Percentiles rank a stretch among this genome's conserved stretches.
Conservation (phyloP, 1,140 invertebrate species). For the Musca vetustissima region DNA sequence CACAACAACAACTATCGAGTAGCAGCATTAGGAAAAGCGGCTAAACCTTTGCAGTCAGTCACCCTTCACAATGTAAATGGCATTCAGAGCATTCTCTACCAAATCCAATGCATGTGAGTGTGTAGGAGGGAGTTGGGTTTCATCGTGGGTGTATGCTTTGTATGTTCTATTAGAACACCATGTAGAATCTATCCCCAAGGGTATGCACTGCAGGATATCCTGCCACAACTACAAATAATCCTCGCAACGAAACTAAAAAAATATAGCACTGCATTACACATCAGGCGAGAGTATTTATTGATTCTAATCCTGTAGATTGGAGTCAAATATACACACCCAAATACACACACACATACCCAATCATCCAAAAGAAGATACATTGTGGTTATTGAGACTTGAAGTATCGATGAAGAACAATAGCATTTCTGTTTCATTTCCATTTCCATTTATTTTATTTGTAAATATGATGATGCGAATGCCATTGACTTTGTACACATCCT, state of each 20-base stretch:
- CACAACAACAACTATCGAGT: neutral
- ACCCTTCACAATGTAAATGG: too few relatives aligned
- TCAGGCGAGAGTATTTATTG: conserved; percentile 1
- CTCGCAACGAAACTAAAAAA: too few relatives aligned
- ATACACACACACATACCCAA: too few relatives aligned
- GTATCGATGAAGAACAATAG: conserved; percentile 3
- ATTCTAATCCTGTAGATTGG: conserved; percentile 7
- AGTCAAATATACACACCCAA: neutral
- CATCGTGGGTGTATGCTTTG: too few relatives aligned
- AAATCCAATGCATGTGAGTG: too few relatives aligned
- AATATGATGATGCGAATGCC: conserved; percentile 10
- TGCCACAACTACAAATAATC: conserved; percentile 15
- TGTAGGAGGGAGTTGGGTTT: too few relatives aligned
- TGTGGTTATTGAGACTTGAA: conserved; percentile 2
- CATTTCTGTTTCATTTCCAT: neutral
- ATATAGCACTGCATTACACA: conserved; percentile 2
- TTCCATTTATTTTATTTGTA: conserved; percentile 13
- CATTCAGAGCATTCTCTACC: too few relatives aligned
- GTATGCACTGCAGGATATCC: conserved; percentile 15
- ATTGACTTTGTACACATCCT: neutral
- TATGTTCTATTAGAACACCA: neutral
- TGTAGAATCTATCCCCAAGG: conserved; percentile 5
- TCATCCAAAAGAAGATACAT: too few relatives aligned
- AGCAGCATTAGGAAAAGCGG: neutral
- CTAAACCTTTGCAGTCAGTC: neutral